A percentile compares a stretch with the other conserved stretches of the same genome.
Conservation (phyloP, 2,888 invertebrate species). For the Stenchaetothrips biformis region DNA sequence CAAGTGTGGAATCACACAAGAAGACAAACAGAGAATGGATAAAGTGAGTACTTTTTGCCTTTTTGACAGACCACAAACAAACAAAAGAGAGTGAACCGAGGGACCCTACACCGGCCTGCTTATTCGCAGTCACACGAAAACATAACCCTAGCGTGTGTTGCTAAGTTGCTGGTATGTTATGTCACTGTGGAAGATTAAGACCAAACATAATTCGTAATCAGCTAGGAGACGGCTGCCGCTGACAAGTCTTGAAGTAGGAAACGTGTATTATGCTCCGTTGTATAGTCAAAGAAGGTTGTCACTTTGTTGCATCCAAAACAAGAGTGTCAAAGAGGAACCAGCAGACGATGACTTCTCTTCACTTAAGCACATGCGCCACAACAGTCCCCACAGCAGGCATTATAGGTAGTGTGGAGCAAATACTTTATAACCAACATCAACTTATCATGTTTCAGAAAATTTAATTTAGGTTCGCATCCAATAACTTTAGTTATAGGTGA, state of each 20-base stretch:
- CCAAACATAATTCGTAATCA: not conserved
- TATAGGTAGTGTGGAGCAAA: not conserved
- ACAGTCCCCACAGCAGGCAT: not conserved
- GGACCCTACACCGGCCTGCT: too few relatives aligned
- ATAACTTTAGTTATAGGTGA: constrained; percentile 56
- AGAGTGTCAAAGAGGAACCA: not conserved
- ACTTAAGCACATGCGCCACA: not conserved
- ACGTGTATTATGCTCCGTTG: not conserved
- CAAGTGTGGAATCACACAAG: not conserved
- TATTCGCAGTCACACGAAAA: not conserved
- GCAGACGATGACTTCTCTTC: not conserved
- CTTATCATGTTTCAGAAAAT: not conserved
- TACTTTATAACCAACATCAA: not conserved
- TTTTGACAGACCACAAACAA: constrained; percentile 28
- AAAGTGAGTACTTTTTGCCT: not conserved
- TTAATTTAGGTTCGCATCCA: not conserved
- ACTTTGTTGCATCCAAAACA: not conserved
- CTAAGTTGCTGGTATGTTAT: not conserved
- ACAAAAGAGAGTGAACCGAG: not conserved
- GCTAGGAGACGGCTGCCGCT: too few relatives aligned
- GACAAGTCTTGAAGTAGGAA: not conserved
- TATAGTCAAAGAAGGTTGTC: not conserved
- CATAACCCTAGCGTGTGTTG: not conserved
- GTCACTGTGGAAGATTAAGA: not conserved
- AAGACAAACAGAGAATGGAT: not conserved